Conservation (phyloP, 2,797 vertebrate species). For the Cheracebus regulus region DNA sequence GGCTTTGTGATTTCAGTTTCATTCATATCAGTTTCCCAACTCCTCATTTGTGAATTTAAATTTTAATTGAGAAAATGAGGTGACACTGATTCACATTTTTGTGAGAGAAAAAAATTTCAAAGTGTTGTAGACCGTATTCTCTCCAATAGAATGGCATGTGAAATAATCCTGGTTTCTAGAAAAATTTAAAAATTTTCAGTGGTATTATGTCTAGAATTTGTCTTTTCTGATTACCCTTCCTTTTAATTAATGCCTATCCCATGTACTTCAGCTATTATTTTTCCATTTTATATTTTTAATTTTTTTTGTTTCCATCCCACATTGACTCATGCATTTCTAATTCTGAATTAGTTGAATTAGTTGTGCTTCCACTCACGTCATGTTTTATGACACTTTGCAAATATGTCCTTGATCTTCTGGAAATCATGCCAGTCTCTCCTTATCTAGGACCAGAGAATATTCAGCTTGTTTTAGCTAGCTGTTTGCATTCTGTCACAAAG, state of each 20-base stretch:
- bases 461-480: not conserved
- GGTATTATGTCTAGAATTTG: not conserved
- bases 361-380: not conserved
- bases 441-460: not conserved
- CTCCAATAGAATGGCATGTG: not conserved
- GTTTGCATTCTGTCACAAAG: not conserved
- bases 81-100: not conserved
- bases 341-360: not conserved
- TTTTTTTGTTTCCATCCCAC: not conserved
- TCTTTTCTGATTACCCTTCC: not conserved
- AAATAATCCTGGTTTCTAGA: not conserved
- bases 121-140: not conserved
- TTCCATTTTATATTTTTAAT: not conserved
- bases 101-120: not conserved
- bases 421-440: not conserved
- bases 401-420: not conserved
- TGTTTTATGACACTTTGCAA: not conserved
- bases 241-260: not conserved
- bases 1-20: constrained; percentile 34
- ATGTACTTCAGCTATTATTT: not conserved
- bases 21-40: not conserved
- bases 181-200: not conserved
- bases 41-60: constrained; percentile 31
- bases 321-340: not conserved
- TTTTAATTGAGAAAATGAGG: not conserved